Evolutionary conservation across 2,888 invertebrate genomes (phyloP), one percentile per base, ranked within the genome.

Genomic region (Cephus rjabovi): DNA sequence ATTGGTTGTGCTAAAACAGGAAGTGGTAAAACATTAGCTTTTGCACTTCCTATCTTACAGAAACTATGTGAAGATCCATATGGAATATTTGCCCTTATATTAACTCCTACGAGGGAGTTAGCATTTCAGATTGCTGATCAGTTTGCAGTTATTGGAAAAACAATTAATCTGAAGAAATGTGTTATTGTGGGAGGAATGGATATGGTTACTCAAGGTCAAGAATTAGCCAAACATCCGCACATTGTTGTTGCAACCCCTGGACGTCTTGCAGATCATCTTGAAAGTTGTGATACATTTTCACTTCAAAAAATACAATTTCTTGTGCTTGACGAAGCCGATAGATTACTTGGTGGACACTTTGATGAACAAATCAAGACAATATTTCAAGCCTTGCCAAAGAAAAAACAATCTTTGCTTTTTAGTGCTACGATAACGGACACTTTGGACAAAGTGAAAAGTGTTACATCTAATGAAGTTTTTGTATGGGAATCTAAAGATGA

Each of bases 1-100:
- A 96, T 99, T 81, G 99, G 98, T 12, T 98, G 98, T 86, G 98
- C 99, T 0, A 98, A 99, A 92, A 99, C 99, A 12, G 99, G 99
- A 23, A 98, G 98, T 78, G 99, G 99, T 2, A 99, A 99, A 93
- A 99, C 99, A 0, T 95, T 99, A 88, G 98, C 99, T 0, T 99
- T 99, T 93, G 98, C 98, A 0, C 91, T 99, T 77, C 99, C 99
- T 0, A 97, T 99, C 86, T 91, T 99, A 74, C 98, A 99, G 90
- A 95, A 95, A 89, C 93, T 99, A 37, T 96, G 97, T 79, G 96
- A 98, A 89, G 99, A 99, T 92, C 99, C 99, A 0, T 98, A 96
- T 91, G 98, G 98, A 77, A 98, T 99, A 90, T 99, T 96, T 93
- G 98, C 98, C 3, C 93, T 99, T 37, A 93, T 99, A 34, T 92